Conservation (phyloP, 2,113 vertebrate species). For the Lucifuga dentata region DNA sequence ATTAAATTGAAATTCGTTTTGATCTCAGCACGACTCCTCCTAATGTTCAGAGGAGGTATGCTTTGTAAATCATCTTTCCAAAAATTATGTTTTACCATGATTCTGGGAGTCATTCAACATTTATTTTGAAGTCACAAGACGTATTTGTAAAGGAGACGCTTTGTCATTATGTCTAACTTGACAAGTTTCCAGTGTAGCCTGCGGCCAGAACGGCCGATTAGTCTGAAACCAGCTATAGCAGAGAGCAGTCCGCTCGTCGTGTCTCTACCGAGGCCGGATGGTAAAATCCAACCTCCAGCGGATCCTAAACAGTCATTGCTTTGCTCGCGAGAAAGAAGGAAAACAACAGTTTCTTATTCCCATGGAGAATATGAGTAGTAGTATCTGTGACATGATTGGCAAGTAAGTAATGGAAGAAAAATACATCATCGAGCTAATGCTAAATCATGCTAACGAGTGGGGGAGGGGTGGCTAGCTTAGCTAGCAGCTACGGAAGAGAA, state of each 20-base stretch:
- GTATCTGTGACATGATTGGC: conserved; percentile 85
- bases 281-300: conserved; percentile 91
- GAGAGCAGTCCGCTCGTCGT: conserved; percentile 80
- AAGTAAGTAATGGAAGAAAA: conserved; percentile 79
- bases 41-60: neutral
- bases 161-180: neutral
- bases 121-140: conserved; percentile 34
- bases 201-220: conserved; percentile 17
- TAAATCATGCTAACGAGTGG: conserved; percentile 60
- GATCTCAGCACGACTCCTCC: too few species aligned
- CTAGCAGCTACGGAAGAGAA: conserved; percentile 42
- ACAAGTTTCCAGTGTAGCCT: neutral
- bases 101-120: too few species aligned
- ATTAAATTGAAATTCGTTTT: too few species aligned
- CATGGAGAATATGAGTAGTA: conserved; percentile 84
- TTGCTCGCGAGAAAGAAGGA: conserved; percentile 89
- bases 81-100: too few species aligned
- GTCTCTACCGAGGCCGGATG: conserved; percentile 87
- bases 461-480: conserved; percentile 63
- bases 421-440: conserved; percentile 25
- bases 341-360: conserved; percentile 74
- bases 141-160: neutral
- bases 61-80: too few species aligned
- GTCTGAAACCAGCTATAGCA: conserved; percentile 59
- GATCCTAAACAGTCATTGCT: conserved; percentile 90